phyloP scores from a whole-genome alignment of 1,140 invertebrate genomes.

The Hyphantria cunea region DNA sequence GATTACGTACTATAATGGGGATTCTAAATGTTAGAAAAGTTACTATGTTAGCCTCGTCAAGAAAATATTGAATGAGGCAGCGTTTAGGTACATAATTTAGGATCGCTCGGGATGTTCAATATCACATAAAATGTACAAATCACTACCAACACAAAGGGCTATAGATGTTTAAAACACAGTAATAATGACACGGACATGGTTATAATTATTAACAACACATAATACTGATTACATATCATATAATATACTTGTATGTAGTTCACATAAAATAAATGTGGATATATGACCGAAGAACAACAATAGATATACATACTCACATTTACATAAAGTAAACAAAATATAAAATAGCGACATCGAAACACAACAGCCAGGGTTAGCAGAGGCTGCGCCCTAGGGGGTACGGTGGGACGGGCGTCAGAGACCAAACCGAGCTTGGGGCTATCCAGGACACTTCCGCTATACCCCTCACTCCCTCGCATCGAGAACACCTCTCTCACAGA shows the following conservation, averaged over 20 bases:
- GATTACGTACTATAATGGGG: slow-evolving; percentile 57
- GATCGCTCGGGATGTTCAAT: slow-evolving; percentile 45
- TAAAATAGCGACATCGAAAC: slow-evolving; percentile 77
- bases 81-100: slow-evolving; percentile 13
- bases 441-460: slow-evolving; percentile 77
- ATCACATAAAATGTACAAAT: slow-evolving; percentile 70
- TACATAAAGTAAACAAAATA: slow-evolving; percentile 58
- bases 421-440: slow-evolving; percentile 74
- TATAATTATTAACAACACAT: slow-evolving; percentile 62
- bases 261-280: slow-evolving; percentile 49
- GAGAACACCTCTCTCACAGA: slow-evolving; percentile 82
- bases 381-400: slow-evolving; percentile 77
- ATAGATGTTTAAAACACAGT: slow-evolving; percentile 76
- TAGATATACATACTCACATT: slow-evolving; percentile 73
- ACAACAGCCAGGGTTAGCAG: slow-evolving; percentile 80
- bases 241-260: slow-evolving; percentile 43
- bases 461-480: slow-evolving; percentile 80
- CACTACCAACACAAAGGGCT: slow-evolving; percentile 79
- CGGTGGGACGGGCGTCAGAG: slow-evolving; percentile 62
- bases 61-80: slow-evolving; percentile 14
- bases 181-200: slow-evolving; percentile 75
- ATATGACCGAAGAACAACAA: slow-evolving; percentile 61
- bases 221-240: slow-evolving; percentile 46
- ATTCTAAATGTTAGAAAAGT: slow-evolving; percentile 49
- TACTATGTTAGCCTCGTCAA: slow-evolving; percentile 35